Evolutionary conservation across 2,888 invertebrate genomes (phyloP).

Genomic region (Spilosoma lubricipeda): DNA sequence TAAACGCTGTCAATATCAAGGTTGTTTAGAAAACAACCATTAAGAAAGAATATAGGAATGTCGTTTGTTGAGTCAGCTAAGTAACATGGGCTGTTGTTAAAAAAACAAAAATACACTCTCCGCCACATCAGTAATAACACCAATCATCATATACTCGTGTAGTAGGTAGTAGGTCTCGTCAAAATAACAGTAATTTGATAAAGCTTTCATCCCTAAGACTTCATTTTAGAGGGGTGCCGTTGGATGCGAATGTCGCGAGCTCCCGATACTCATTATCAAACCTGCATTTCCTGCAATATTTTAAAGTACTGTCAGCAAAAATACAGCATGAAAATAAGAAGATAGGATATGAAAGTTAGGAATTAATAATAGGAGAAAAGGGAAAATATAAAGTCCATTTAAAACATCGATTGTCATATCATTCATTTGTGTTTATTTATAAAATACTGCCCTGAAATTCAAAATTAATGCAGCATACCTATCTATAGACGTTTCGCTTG

Average conservation of each 20-base stretch:
- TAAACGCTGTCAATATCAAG: too few relatives aligned
- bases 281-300: constrained; percentile 78
- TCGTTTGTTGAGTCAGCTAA: too few relatives aligned
- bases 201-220: constrained; percentile 64
- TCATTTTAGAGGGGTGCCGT: constrained; percentile 51
- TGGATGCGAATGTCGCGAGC: constrained; percentile 68
- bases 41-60: too few relatives aligned
- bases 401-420: background rate
- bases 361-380: too few relatives aligned
- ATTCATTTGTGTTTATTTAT: background rate
- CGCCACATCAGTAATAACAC: background rate
- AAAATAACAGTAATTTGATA: constrained; percentile 61
- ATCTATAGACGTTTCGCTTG: background rate
- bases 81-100: background rate
- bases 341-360: too few relatives aligned
- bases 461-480: background rate
- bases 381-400: too few relatives aligned
- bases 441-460: background rate
- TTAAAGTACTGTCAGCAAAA: constrained; percentile 64
- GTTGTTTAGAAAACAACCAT: too few relatives aligned
- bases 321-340: constrained; percentile 4
- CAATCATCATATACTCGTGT: constrained; percentile 1
- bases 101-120: background rate
- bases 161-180: constrained; percentile 2
- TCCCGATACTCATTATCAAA: constrained; percentile 63